A percentile compares a stretch with the other conserved stretches of the same genome.
These are phyloP conservation scores for Sorex fumeus DNA, from an alignment of 2,113 vertebrate genomes.

Conservation along the genomic window DNA sequence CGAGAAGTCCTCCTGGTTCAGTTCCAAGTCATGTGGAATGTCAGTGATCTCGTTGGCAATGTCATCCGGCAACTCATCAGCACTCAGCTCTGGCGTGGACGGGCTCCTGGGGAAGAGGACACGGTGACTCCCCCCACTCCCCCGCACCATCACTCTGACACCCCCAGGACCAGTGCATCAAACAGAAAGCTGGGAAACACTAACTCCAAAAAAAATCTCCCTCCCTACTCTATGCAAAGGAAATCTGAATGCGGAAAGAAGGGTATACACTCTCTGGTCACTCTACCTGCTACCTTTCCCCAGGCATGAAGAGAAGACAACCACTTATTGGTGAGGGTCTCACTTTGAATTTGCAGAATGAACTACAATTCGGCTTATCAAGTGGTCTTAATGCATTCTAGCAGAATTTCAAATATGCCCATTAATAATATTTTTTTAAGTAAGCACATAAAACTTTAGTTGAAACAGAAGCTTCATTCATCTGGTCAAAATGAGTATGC, in stretches of 20 bases:
- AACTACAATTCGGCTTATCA: not conserved
- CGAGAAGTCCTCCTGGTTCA: slow-evolving; percentile 99
- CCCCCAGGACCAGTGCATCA: not conserved
- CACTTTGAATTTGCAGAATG: slow-evolving; percentile 18
- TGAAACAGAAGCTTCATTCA: slow-evolving; percentile 48
- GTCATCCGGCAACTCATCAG: slow-evolving; percentile 98
- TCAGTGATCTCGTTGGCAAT: slow-evolving; percentile 99
- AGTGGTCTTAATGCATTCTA: slow-evolving; percentile 7
- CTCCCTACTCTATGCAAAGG: not conserved
- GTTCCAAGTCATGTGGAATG: slow-evolving; percentile 99
- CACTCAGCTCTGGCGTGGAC: slow-evolving; percentile 97
- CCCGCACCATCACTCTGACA: fast-evolving
- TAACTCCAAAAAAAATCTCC: not conserved
- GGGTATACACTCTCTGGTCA: not conserved
- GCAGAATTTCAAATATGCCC: slow-evolving; percentile 49
- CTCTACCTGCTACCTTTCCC: not conserved
- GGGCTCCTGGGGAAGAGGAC: slow-evolving; percentile 91
- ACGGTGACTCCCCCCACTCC: not conserved
- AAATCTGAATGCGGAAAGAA: not conserved
- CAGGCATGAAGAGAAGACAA: not conserved
- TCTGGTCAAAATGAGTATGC: slow-evolving; percentile 59
- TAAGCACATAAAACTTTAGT: not conserved
- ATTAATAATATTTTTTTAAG: not conserved
- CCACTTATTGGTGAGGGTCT: not conserved
- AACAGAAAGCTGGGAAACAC: not conserved